phyloP scores from a whole-genome alignment of 2,888 invertebrate species.

The Tridacna gigas region DNA sequence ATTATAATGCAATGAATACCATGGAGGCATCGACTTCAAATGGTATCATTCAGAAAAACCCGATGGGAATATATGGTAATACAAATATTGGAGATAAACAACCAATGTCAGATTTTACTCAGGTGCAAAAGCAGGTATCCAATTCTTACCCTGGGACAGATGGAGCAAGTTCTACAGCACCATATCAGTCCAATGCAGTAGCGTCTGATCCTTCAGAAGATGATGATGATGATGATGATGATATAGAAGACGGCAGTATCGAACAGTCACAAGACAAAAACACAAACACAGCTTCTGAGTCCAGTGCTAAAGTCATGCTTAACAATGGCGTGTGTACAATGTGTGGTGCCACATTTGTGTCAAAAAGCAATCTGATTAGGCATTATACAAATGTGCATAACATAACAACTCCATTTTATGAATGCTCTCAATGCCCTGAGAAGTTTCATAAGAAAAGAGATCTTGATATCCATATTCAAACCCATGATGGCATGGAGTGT shows the following conservation, averaged over 20 bases:
- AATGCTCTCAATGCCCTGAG: slow-evolving; percentile 15
- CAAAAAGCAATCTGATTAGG: slow-evolving; percentile 13
- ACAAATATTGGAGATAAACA: not conserved
- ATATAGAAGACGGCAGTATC: not conserved
- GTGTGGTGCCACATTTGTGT: slow-evolving; percentile 18
- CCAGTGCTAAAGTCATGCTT: not conserved
- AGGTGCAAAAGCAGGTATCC: not conserved
- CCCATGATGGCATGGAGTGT: slow-evolving; percentile 6
- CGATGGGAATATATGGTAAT: not conserved
- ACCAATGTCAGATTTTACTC: not conserved
- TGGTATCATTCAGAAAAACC: not conserved
- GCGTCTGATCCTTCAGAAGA: not conserved
- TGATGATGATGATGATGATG: not conserved
- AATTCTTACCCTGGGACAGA: not conserved
- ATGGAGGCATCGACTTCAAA: not conserved
- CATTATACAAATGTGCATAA: slow-evolving; percentile 12
- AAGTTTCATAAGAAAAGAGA: slow-evolving; percentile 19
- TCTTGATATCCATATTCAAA: slow-evolving; percentile 12
- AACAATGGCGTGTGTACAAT: slow-evolving; percentile 8
- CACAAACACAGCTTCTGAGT: not conserved
- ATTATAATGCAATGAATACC: not conserved
- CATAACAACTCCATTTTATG: slow-evolving; percentile 5
- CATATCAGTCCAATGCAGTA: not conserved
- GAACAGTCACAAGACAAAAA: not conserved
- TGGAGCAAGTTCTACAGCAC: not conserved